phyloP scores from a whole-genome alignment of 1,140 invertebrate genomes.

The Zaprionus gabonicus region DNA sequence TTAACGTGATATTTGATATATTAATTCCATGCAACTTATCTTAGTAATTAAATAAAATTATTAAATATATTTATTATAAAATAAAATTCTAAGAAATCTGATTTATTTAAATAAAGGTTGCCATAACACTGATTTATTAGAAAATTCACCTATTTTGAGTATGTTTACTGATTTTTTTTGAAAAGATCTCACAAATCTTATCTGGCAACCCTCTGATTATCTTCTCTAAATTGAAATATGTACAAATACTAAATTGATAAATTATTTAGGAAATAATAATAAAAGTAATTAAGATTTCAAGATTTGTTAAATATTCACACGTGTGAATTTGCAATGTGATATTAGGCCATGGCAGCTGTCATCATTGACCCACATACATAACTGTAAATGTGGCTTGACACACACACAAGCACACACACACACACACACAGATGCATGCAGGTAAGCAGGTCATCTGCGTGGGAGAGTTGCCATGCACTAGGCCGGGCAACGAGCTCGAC shows the following conservation, averaged over 20 bases:
- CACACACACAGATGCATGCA: neutral
- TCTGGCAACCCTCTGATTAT: no score
- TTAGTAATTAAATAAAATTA: neutral
- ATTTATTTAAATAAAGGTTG: no score
- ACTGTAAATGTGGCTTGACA: constrained; percentile 19
- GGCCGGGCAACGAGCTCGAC: constrained; percentile 9
- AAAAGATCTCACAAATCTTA: no score
- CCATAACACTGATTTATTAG: no score
- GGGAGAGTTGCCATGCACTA: constrained; percentile 19
- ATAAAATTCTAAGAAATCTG: neutral
- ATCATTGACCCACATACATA: constrained; percentile 47
- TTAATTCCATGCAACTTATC: neutral
- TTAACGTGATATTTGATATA: no score
- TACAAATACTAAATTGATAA: no score
- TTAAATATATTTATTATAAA: neutral
- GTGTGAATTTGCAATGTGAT: neutral
- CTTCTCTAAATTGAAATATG: no score
- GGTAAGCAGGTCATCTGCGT: constrained; percentile 34
- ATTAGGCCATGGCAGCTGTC: constrained; percentile 6
- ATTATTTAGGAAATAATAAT: no score
- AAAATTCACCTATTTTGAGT: no score
- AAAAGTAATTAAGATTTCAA: no score
- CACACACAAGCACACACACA: constrained; percentile 1
- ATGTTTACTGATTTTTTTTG: no score
- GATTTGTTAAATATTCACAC: neutral